phyloP scores from a whole-genome alignment of 2,113 vertebrate species.

The Rhizomys pruinosus region DNA sequence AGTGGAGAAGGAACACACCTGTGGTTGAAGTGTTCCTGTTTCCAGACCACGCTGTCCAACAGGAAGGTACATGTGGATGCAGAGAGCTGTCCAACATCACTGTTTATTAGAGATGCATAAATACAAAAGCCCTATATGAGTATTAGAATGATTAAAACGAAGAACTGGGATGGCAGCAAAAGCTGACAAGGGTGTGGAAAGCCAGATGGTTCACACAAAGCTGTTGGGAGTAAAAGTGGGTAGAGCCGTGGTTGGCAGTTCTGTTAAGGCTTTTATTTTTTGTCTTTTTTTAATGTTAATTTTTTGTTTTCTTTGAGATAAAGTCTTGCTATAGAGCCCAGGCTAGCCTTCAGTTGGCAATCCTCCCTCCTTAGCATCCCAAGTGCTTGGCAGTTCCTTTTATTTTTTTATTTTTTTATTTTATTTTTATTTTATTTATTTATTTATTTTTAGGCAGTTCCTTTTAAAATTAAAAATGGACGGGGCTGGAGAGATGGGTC shows the following conservation, averaged over 20 bases:
- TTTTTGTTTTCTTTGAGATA: neutral
- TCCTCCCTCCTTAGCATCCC: neutral
- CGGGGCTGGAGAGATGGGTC: neutral
- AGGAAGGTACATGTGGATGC: accelerated
- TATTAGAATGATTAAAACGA: neutral
- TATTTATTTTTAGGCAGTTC: too few species aligned
- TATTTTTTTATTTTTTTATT: too few species aligned
- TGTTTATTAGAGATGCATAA: neutral
- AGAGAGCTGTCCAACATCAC: neutral
- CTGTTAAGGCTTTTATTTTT: neutral
- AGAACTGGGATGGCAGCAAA: neutral
- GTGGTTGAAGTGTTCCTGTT: accelerated
- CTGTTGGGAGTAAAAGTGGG: too few species aligned
- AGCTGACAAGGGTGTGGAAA: neutral
- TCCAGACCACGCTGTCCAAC: neutral
- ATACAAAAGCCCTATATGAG: neutral
- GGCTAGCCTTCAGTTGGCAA: neutral
- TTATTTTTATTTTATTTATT: too few species aligned
- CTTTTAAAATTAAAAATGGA: neutral
- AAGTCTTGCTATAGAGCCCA: neutral
- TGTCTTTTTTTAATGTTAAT: neutral
- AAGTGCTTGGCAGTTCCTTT: neutral
- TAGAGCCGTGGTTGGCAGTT: accelerated
- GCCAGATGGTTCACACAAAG: accelerated
- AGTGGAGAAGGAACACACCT: accelerated